A percentile compares a stretch with the other conserved stretches of the same genome.
phyloP scores from a whole-genome alignment of 1,140 invertebrate genomes.

The Helicoverpa zea region DNA sequence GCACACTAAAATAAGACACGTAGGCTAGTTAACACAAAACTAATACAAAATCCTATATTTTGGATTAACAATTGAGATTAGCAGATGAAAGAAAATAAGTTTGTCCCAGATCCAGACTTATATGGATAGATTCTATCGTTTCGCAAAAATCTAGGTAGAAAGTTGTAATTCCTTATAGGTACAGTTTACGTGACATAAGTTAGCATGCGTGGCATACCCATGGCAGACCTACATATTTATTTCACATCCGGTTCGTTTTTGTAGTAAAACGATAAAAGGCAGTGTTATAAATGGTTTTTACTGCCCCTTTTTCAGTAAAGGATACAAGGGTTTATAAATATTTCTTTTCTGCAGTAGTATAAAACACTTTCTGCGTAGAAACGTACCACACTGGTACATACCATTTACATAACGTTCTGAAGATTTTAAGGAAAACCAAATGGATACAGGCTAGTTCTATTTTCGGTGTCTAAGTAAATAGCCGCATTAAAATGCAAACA shows the following conservation, averaged over 20 bases:
- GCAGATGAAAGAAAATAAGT: not conserved
- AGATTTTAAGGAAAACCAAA: too few species aligned
- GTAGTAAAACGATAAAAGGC: not conserved
- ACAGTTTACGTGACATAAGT: constrained; percentile 49
- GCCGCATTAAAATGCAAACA: too few species aligned
- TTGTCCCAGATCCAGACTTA: constrained; percentile 10
- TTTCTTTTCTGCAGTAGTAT: too few species aligned
- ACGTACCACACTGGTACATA: too few species aligned
- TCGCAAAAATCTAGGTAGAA: constrained; percentile 58
- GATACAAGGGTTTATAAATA: too few species aligned
- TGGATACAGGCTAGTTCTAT: too few species aligned
- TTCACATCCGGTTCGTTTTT: not conserved
- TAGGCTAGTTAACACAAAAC: not conserved
- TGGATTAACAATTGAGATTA: not conserved
- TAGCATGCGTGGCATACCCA: not conserved
- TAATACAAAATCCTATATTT: not conserved
- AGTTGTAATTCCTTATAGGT: constrained; percentile 53
- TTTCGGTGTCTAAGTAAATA: too few species aligned
- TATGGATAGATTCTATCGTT: constrained; percentile 44
- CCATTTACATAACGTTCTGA: too few species aligned
- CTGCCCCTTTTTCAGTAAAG: too few species aligned
- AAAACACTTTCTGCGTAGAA: too few species aligned
- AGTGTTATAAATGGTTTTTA: not conserved
- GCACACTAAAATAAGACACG: not conserved
- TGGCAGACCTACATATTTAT: constrained; percentile 22